These are phyloP conservation scores for Caenorhabditis drosophilae DNA, from an alignment of 2,888 invertebrate species.

Conservation along the genomic window DNA sequence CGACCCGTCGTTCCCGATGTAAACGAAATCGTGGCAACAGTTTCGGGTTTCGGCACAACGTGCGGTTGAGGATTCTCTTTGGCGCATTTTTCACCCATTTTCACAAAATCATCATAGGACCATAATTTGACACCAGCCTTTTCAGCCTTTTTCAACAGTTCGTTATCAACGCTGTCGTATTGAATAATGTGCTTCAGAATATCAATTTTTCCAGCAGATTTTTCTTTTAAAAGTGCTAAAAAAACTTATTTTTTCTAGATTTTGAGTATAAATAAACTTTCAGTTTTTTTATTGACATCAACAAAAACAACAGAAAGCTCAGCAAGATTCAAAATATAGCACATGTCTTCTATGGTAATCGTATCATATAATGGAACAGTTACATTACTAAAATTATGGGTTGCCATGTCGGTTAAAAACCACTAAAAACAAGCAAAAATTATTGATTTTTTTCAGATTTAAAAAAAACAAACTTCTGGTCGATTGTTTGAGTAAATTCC, in stretches of 20 bases:
- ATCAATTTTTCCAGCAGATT: constrained; percentile 17
- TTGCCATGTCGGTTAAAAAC: constrained; percentile 26
- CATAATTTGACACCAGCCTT: constrained; percentile 19
- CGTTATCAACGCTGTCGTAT: constrained; percentile 10
- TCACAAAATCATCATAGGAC: constrained; percentile 18
- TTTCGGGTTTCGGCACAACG: constrained; percentile 26
- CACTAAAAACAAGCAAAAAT: too few species aligned
- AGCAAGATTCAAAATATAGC: constrained; percentile 23
- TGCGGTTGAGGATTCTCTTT: constrained; percentile 19
- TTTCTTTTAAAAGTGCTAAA: constrained; percentile 25
- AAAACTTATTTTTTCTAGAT: background rate
- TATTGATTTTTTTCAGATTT: too few species aligned
- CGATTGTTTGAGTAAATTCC: constrained; percentile 36
- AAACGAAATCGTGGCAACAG: constrained; percentile 31
- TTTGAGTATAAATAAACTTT: constrained; percentile 4
- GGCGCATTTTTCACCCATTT: constrained; percentile 18
- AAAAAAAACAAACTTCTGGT: too few species aligned
- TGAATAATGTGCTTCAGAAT: constrained; percentile 25
- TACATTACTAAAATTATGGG: constrained; percentile 34
- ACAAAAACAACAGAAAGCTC: constrained; percentile 24
- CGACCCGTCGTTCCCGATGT: constrained; percentile 40
- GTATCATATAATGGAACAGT: constrained; percentile 36
- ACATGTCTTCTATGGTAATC: constrained; percentile 27
- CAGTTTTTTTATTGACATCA: constrained; percentile 23
- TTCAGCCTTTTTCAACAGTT: constrained; percentile 13